phyloP scores from a whole-genome alignment of 2,888 invertebrate genomes.

The Malthinus seriepunctatus region DNA sequence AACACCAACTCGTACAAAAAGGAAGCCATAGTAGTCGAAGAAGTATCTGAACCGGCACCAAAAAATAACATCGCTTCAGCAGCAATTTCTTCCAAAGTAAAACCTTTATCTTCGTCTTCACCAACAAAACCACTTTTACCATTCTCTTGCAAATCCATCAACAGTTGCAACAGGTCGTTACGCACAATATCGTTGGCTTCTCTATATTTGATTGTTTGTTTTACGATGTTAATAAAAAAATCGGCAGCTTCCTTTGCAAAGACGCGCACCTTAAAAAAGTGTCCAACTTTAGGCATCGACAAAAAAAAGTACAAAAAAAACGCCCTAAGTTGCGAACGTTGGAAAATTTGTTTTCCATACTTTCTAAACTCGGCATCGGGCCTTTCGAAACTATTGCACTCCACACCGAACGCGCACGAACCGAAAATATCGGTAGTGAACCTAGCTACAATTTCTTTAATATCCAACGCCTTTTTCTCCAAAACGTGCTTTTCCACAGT shows the following conservation, averaged over 20 bases:
- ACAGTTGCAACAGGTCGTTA: constrained; percentile 49
- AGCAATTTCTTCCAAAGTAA: constrained; percentile 39
- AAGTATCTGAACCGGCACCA: constrained; percentile 57
- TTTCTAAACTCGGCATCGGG: background rate
- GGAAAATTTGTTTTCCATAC: constrained; percentile 1
- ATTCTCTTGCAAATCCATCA: constrained; percentile 40
- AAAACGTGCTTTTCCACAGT: background rate
- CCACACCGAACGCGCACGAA: constrained; percentile 5
- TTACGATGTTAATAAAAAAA: constrained; percentile 39
- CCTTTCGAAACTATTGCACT: constrained; percentile 6
- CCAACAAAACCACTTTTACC: constrained; percentile 1
- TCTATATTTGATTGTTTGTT: constrained; percentile 36
- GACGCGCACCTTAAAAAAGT: constrained; percentile 30
- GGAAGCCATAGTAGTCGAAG: constrained; percentile 52
- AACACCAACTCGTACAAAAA: constrained; percentile 50
- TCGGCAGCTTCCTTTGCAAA: constrained; percentile 33
- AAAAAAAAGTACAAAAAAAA: background rate
- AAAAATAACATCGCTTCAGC: constrained; percentile 55
- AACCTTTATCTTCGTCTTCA: constrained; percentile 9
- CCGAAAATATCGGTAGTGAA: constrained; percentile 7
- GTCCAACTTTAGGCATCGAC: constrained; percentile 21
- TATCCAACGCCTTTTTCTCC: background rate
- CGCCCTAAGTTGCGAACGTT: background rate
- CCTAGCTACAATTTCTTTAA: background rate
- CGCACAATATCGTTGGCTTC: constrained; percentile 35